phyloP scores from a whole-genome alignment of 2,797 vertebrate genomes.

The Syngnathus rostellatus region DNA sequence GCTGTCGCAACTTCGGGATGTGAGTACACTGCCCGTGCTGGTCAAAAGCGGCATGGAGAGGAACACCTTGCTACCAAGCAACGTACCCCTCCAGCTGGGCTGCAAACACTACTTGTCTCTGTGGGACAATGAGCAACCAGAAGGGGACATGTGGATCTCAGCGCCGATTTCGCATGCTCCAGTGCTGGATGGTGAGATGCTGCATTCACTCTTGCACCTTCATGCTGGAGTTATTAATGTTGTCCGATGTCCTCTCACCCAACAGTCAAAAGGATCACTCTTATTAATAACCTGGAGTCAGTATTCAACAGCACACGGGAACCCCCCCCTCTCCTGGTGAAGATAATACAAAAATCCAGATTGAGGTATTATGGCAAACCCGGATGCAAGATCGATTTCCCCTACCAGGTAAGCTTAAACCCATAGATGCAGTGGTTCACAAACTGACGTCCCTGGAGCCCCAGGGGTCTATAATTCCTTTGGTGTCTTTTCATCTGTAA shows the following conservation, averaged over 20 bases:
- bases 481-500: background rate
- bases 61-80: constrained; percentile 30
- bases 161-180: constrained; percentile 39
- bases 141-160: constrained; percentile 71
- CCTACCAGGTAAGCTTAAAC: constrained; percentile 77
- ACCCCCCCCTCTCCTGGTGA: constrained; percentile 78
- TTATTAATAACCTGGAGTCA: constrained; percentile 72
- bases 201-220: background rate
- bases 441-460: background rate
- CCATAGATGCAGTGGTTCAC: background rate
- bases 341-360: constrained; percentile 82
- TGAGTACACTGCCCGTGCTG: constrained; percentile 45
- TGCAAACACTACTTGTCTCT: constrained; percentile 79
- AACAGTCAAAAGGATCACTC: constrained; percentile 73
- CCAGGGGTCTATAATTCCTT: background rate
- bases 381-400: constrained; percentile 72
- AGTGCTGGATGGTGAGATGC: constrained; percentile 72
- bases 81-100: constrained; percentile 65
- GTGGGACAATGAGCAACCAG: constrained; percentile 88
- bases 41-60: constrained; percentile 46
- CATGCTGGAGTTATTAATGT: background rate
- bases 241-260: constrained; percentile 6
- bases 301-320: constrained; percentile 53
- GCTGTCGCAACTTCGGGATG: constrained; percentile 16
- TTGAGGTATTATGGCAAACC: constrained; percentile 84